A percentile compares a stretch with the other conserved stretches of the same genome.
phyloP scores from a whole-genome alignment of 2,888 invertebrate species.

The Clostera curtula region DNA sequence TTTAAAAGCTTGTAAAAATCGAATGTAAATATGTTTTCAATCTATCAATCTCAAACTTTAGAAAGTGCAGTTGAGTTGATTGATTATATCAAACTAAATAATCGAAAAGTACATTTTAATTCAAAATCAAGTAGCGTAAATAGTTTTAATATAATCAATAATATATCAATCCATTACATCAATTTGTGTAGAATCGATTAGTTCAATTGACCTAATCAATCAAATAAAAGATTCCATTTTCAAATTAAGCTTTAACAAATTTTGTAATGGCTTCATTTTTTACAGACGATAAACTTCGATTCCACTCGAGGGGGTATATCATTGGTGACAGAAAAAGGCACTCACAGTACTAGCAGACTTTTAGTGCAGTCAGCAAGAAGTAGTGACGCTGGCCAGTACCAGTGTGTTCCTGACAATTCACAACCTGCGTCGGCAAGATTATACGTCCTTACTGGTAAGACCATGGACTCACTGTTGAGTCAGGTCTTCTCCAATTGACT shows the following conservation, averaged over 20 bases:
- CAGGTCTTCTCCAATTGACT: not conserved
- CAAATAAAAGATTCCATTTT: not conserved
- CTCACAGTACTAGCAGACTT: constrained; percentile 86
- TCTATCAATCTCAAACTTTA: too few relatives aligned
- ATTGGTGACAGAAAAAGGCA: constrained; percentile 89
- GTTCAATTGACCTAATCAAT: too few relatives aligned
- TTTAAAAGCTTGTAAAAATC: too few relatives aligned
- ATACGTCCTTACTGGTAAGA: constrained; percentile 90
- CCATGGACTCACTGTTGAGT: not conserved
- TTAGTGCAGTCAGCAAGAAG: constrained; percentile 88
- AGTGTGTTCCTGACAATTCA: constrained; percentile 89
- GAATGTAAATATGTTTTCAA: too few relatives aligned
- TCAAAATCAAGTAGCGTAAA: too few relatives aligned
- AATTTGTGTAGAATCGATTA: too few relatives aligned
- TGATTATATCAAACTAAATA: too few relatives aligned
- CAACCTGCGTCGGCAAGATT: constrained; percentile 85
- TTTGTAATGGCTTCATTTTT: not conserved
- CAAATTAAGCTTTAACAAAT: not conserved
- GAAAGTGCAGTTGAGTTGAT: too few relatives aligned
- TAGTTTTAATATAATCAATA: too few relatives aligned
- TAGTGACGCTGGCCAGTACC: constrained; percentile 87
- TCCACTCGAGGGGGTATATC: constrained; percentile 92
- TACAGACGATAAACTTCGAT: constrained; percentile 90
- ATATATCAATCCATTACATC: too few relatives aligned
- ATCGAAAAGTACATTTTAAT: too few relatives aligned